Conservation (phyloP, 2,888 invertebrate species). For the Napeogenes inachia region DNA sequence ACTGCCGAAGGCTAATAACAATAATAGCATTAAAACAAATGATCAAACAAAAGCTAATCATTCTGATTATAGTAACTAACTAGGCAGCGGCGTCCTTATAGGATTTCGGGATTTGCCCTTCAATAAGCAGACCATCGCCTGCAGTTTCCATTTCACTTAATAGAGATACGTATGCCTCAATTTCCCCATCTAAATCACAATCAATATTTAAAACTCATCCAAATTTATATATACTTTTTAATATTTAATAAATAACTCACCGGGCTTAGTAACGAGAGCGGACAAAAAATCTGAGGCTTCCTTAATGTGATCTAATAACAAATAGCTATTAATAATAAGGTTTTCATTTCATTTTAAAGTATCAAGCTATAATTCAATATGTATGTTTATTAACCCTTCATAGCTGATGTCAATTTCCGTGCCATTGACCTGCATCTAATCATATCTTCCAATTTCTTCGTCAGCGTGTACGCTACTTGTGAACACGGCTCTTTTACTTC, state of each 20-base stretch:
- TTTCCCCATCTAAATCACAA: constrained; percentile 45
- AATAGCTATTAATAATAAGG: background rate
- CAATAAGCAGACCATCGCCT: constrained; percentile 49
- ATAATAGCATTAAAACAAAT: constrained; percentile 3
- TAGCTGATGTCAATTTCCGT: constrained; percentile 48
- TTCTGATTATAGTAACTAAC: constrained; percentile 39
- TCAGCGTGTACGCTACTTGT: constrained; percentile 41
- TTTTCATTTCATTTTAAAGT: background rate
- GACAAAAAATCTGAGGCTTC: constrained; percentile 54
- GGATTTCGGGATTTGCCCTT: constrained; percentile 54
- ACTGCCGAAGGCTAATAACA: constrained; percentile 45
- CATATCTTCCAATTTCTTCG: constrained; percentile 55
- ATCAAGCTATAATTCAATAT: background rate
- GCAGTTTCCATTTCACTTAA: constrained; percentile 58
- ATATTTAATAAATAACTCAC: constrained; percentile 33
- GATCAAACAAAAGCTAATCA: constrained; percentile 1
- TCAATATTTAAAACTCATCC: background rate
- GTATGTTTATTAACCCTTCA: constrained; percentile 49
- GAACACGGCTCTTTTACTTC: constrained; percentile 42
- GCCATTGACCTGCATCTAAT: constrained; percentile 49
- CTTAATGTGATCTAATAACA: constrained; percentile 49
- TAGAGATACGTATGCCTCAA: constrained; percentile 57
- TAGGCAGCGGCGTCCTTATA: constrained; percentile 54
- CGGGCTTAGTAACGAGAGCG: constrained; percentile 52
- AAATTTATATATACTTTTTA: background rate